Percentiles rank a stretch among this genome's conserved stretches.
Evolutionary conservation across 2,888 invertebrate genomes (phyloP).

Genomic region (Synanthedon myopaeformis): DNA sequence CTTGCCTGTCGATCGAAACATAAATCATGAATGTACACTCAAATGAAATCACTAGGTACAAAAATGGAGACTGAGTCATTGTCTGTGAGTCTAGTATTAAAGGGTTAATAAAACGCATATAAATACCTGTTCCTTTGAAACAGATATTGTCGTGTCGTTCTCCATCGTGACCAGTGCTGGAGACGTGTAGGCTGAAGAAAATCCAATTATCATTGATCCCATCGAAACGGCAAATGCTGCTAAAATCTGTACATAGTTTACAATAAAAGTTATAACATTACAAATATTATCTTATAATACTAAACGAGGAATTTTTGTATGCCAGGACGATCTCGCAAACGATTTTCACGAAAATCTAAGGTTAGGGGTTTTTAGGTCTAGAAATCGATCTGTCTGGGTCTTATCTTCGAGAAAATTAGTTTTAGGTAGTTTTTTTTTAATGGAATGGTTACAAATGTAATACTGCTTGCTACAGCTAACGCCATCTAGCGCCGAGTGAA

Average conservation of each 20-base stretch:
- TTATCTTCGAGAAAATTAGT: too few species aligned
- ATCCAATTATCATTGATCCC: slow-evolving; percentile 90
- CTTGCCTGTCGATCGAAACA: slow-evolving; percentile 71
- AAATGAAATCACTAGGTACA: background rate
- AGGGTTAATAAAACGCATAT: too few species aligned
- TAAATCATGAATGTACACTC: background rate
- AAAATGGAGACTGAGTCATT: background rate
- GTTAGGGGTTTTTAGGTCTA: too few species aligned
- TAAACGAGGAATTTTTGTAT: too few species aligned
- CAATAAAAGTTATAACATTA: background rate
- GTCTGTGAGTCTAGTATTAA: background rate
- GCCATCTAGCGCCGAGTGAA: too few species aligned
- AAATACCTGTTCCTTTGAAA: slow-evolving; percentile 73
- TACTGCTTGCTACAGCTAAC: too few species aligned
- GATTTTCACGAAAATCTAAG: too few species aligned
- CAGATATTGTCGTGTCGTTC: slow-evolving; percentile 67
- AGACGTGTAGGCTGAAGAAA: slow-evolving; percentile 88
- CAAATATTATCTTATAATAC: too few species aligned
- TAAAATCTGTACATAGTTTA: slow-evolving; percentile 73
- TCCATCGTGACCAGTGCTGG: slow-evolving; percentile 85
- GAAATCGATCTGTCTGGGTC: too few species aligned
- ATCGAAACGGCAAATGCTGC: slow-evolving; percentile 88
- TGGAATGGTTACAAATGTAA: too few species aligned
- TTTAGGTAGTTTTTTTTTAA: too few species aligned
- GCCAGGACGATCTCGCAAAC: too few species aligned